Evolutionary conservation across 2,797 vertebrate species (phyloP).

Genomic region (Typhlichthys eigenmanni): DNA sequence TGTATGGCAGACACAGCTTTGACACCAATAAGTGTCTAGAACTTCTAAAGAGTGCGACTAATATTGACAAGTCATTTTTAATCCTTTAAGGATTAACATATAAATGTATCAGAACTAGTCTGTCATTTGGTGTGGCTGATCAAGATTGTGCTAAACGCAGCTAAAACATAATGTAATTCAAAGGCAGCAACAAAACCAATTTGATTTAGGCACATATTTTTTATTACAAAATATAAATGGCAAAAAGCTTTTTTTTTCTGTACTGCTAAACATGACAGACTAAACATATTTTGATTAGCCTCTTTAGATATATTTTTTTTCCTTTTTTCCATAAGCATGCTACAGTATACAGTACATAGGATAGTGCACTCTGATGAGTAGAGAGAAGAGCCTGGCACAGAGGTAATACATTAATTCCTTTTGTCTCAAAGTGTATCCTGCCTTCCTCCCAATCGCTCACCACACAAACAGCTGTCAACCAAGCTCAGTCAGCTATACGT

Average conservation of each 20-base stretch:
- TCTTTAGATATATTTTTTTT: constrained; percentile 10
- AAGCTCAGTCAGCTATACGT: not conserved
- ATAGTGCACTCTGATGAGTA: constrained; percentile 7
- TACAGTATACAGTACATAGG: constrained; percentile 62
- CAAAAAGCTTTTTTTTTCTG: constrained; percentile 49
- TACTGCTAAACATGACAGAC: constrained; percentile 46
- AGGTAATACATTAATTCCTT: constrained; percentile 2
- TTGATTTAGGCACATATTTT: constrained; percentile 48
- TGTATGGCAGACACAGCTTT: too few relatives aligned
- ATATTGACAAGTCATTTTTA: too few relatives aligned
- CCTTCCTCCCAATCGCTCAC: not conserved
- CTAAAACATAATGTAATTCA: constrained; percentile 1
- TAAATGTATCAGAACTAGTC: too few relatives aligned
- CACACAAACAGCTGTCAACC: not conserved
- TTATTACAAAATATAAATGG: constrained; percentile 78
- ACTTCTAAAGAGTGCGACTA: too few relatives aligned
- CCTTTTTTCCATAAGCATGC: constrained; percentile 47
- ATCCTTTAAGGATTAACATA: too few relatives aligned
- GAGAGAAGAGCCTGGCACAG: not conserved
- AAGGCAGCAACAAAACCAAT: constrained; percentile 17
- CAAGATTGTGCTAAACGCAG: too few relatives aligned
- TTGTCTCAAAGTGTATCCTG: not conserved
- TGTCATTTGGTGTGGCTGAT: too few relatives aligned
- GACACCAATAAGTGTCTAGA: too few relatives aligned
- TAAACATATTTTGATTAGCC: constrained; percentile 16